Base-by-base conservation (phyloP, 2,113 vertebrate genomes). In the Myrmecobius fasciatus region DNA sequence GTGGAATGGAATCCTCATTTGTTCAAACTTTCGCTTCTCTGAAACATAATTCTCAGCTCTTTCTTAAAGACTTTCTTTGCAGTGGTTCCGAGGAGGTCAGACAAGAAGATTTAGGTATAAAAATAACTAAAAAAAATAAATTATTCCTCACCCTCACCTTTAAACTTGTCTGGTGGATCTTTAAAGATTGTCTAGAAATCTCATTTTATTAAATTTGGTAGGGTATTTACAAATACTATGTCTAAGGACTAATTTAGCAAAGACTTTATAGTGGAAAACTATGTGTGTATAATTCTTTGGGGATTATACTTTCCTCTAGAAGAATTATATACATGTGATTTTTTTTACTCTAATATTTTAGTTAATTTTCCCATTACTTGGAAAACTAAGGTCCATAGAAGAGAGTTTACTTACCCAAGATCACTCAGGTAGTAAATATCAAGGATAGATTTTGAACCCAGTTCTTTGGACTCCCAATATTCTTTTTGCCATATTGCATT, bases 1-100 rank as follows among this genome's bases (percentile, higher is more conserved):
- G 95, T 96, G 96, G 20, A 97, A 94, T 95, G 95, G 95, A 49
- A 93, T 98, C 98, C 98, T 96, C 96, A 98, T 98, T 97, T 96
- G 53, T 96, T 96, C 94, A 97, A 97, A 97, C 93, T 96, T 89
- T 95, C 96, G 95, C 95, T 98, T 94, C 91, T 91, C 92, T 92
- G 91, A 97, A 97, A 96, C 75, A 26, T 96, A 96, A 94, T 97
- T 95, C 96, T 97, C 96, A 95, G 96, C 96, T 97, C 97, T 96
- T 97, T 95, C 92, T 97, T 92, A 95, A 97, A 97, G 96, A 96
- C 89, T 95, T 96, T 97, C 93, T 98, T 96, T 93, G 94, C 95
- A 95, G 25, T 90, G 53, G 94, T 96, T 92, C 92, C 96, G 94
- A 56, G 51, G 95, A 97, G 96, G 95, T 97, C 93, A 96, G 90